Evolutionary conservation across 2,797 vertebrate genomes (phyloP), one percentile per base, ranked within the genome.

Genomic region (Aphelocoma californica): DNA sequence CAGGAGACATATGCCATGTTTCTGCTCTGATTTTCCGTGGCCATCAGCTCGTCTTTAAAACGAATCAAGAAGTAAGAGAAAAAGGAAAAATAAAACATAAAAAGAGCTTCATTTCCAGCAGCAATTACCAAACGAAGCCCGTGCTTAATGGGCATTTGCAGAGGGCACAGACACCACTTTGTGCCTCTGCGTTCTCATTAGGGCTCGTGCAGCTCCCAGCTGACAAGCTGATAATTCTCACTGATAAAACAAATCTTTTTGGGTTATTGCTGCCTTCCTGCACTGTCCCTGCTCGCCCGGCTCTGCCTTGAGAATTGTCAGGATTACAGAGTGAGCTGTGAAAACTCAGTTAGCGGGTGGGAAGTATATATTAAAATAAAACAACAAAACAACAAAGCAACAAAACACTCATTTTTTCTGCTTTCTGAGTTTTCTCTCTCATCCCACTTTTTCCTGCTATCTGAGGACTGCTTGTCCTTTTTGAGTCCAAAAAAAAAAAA

Each of bases 201-300:
- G 6, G 36, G 36, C 62, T 87, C 45, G 28, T 32, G 73, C 87
- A 34, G 80, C 93, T 95, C 93, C 88, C 77, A 56, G 83, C 88
- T 97, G 97, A 96, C 96, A 97, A 78, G 44, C 82, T 69, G 96
- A 71, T 95, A 81, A 96, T 95, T 96, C 95, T 91, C 70, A 9
- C 93, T 45, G 65, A 94, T 95, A 91, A 95, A 96, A 94, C 87
- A 40, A 47, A 83, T 93, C 81, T 79, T 69, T 61, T 60, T 45
- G 65, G 91, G 95, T 94, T 80, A 61, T 83, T 83, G 88, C 64
- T 2, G 50, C 62, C 13, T 86, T 71, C 86, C 80, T 50, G 83
- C 18, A 28, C 87, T 65, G 88, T 95, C 93, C 91, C 90, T 36
- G 71, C 91, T 92, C 23, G 7, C 80, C 84, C 1, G 0, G 61